Percentiles rank a stretch among this genome's conserved stretches.
phyloP scores from a whole-genome alignment of 2,888 invertebrate genomes.

The Mythimna loreyi region DNA sequence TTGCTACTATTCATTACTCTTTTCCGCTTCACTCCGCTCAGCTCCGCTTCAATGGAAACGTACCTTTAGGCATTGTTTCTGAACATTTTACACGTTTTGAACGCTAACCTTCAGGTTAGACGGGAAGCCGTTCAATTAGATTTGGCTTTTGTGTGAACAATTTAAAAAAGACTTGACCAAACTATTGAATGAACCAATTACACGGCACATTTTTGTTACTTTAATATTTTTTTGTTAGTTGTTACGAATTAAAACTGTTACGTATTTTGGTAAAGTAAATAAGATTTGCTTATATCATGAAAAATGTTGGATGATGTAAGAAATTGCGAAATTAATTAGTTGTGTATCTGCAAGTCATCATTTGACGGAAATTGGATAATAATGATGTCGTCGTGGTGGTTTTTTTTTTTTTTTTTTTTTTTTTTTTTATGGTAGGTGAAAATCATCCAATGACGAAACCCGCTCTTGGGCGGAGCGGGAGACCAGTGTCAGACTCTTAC shows the following conservation, averaged over 20 bases:
- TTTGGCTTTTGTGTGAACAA: conserved; percentile 52
- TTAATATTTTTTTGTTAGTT: conserved; percentile 1
- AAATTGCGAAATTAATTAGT: conserved; percentile 17
- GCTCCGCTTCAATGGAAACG: no score
- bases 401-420: no score
- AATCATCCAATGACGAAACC: no score
- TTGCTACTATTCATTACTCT: no score
- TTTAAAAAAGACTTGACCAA: conserved; percentile 38
- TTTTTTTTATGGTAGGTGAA: no score
- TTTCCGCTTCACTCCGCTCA: no score
- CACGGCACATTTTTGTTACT: conserved; percentile 29
- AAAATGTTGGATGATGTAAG: conserved; percentile 7
- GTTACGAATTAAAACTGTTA: background rate
- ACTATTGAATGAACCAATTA: conserved; percentile 50
- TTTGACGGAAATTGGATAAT: conserved; percentile 39
- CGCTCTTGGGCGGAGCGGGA: no score
- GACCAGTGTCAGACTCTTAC: no score
- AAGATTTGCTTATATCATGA: background rate
- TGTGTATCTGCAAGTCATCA: conserved; percentile 25
- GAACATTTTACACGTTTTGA: conserved; percentile 14
- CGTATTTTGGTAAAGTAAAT: conserved; percentile 1
- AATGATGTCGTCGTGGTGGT: conserved; percentile 7
- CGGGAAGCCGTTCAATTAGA: conserved; percentile 63
- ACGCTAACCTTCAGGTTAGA: conserved; percentile 49
- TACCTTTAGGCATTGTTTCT: conserved; percentile 29